Evolutionary conservation across 2,797 vertebrate species (phyloP), one percentile per base, ranked within the genome.

Genomic region (Heterohyrax brucei): DNA sequence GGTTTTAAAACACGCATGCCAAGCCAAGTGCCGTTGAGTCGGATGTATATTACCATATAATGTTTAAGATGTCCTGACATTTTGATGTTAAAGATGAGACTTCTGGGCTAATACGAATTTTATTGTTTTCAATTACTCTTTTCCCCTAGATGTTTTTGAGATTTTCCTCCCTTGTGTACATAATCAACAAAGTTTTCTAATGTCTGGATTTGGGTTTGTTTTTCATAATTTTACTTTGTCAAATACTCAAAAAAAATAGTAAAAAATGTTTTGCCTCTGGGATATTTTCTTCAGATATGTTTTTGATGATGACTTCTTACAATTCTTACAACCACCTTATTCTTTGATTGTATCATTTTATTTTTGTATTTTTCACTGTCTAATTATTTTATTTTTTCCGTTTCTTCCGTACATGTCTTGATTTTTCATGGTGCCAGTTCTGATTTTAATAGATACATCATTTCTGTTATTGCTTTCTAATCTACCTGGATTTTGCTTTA

Each of bases 261-360:
- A 39, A 39, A 78, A 53, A 66, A 18, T 1, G 24, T 68, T 95
- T 85, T 26, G 48, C 2, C 19, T 80, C 62, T 91, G 30, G n/a
- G 8, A 96, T 79, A 21, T 93, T 96, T 96, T 93, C 91, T 87
- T 93, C 30, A 83, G 33, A 66, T 93, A 87, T 62, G 0, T 93
- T 33, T 96, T 94, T 86, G 22, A 68, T 94, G 94, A 75, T 77
- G 85, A 78, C 66, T 93, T 46, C 16, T 89, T 7, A 94, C 10
- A 3, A 61, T 93, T 95, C 66, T 16, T 85, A 7, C 48, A 70
- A 64, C 48, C 3, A 53, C 53, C 26, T 94, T 94, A 83, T 94
- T 87, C 53, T 87, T 93, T 88, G 22, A 77, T 88, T 78, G 0
- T n/a, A 61, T 86, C 12, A 59, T 79, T 93, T 91, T 66, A 2